Conservation (phyloP, 1,140 invertebrate genomes). For the Drosophila tristis region DNA sequence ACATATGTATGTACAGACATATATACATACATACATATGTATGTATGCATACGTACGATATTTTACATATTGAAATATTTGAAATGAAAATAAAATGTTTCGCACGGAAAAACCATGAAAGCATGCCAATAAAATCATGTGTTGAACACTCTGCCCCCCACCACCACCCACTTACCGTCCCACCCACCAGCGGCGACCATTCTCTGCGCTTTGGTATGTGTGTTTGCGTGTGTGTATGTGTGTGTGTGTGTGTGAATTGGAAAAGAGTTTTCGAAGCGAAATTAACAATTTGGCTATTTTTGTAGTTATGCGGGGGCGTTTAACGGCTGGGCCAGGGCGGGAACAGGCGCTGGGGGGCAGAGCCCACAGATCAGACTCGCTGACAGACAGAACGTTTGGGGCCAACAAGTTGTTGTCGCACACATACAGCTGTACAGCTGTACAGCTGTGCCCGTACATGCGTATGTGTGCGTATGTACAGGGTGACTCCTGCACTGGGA, state of each 20-base stretch:
- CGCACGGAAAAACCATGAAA: slow-evolving; percentile 65
- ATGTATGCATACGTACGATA: slow-evolving; percentile 5
- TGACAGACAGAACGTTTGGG: slow-evolving; percentile 48
- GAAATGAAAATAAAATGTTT: slow-evolving; percentile 53
- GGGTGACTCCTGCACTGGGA: too few species aligned
- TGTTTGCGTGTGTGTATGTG: slow-evolving; percentile 4
- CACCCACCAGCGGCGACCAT: background rate
- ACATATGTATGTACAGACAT: slow-evolving; percentile 5
- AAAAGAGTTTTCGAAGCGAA: slow-evolving; percentile 78
- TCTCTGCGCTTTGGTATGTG: background rate
- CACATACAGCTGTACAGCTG: too few species aligned
- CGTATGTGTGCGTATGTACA: too few species aligned
- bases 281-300: slow-evolving; percentile 81
- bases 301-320: slow-evolving; percentile 68
- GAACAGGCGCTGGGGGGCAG: slow-evolving; percentile 30
- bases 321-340: slow-evolving; percentile 24
- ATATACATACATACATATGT: slow-evolving; percentile 4
- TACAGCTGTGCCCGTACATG: too few species aligned
- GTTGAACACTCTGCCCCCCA: slow-evolving; percentile 20
- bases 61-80: slow-evolving; percentile 33
- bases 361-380: slow-evolving; percentile 47
- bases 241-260: slow-evolving; percentile 62
- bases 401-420: slow-evolving; percentile 56
- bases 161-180: background rate
- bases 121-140: slow-evolving; percentile 81